Percentiles rank a stretch among this genome's conserved stretches.
phyloP scores from a whole-genome alignment of 2,113 vertebrate genomes.

The Microcebus tavaratra region DNA sequence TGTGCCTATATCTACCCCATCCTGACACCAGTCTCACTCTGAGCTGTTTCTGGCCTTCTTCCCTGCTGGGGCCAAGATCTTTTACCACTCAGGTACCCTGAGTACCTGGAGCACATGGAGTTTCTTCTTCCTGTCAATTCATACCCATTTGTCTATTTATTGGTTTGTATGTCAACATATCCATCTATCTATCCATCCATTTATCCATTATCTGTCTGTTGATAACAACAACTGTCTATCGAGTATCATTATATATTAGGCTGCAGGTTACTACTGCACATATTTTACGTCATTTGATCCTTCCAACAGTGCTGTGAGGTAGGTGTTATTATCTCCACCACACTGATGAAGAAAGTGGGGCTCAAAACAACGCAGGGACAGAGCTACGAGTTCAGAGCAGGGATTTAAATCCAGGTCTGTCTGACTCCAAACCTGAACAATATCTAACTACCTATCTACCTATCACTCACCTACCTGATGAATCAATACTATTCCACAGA shows the following conservation, averaged over 20 bases:
- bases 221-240: background rate
- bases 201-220: background rate
- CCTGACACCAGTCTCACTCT: background rate
- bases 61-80: background rate
- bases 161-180: constrained; percentile 12
- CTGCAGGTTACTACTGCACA: background rate
- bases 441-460: background rate
- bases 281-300: constrained; percentile 31
- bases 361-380: background rate
- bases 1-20: background rate
- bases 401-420: constrained; percentile 31
- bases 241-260: background rate
- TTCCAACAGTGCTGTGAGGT: background rate
- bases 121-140: constrained; percentile 14
- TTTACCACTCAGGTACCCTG: background rate
- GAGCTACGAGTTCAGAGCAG: background rate
- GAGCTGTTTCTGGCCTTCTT: background rate
- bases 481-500: background rate
- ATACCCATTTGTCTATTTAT: background rate
- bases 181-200: background rate
- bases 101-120: background rate
- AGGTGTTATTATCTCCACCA: background rate
- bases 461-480: background rate
- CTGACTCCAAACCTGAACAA: background rate
- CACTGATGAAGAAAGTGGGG: background rate